These are phyloP conservation scores for Sphaerophoria taeniata DNA, from an alignment of 2,888 invertebrate genomes.

Conservation along the genomic window DNA sequence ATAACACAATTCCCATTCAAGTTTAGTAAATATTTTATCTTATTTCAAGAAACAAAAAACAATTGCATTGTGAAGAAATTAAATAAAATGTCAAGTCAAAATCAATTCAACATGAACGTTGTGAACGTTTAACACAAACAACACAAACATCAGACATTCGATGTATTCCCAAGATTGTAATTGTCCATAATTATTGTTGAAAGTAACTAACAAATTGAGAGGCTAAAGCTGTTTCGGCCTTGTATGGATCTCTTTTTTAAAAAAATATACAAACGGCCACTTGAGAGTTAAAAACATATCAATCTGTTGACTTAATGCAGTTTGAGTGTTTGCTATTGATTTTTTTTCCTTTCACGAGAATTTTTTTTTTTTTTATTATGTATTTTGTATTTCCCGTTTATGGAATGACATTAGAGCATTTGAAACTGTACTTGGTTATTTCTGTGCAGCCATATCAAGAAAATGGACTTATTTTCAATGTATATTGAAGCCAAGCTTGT, in stretches of 20 bases:
- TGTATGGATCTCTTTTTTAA: slow-evolving; percentile 59
- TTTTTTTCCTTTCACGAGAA: slow-evolving; percentile 42
- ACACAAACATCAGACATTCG: slow-evolving; percentile 44
- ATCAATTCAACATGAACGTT: neutral
- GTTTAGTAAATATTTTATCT: slow-evolving; percentile 1
- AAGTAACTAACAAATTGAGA: slow-evolving; percentile 66
- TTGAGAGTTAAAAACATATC: slow-evolving; percentile 66
- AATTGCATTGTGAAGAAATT: slow-evolving; percentile 41
- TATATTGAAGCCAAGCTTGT: neutral
- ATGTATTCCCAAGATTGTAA: slow-evolving; percentile 67
- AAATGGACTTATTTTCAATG: neutral
- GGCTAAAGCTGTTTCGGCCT: slow-evolving; percentile 46
- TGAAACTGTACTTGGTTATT: slow-evolving; percentile 48
- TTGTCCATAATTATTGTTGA: slow-evolving; percentile 63
- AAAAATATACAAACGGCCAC: slow-evolving; percentile 36
- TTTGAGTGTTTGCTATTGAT: slow-evolving; percentile 55
- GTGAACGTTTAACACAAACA: slow-evolving; percentile 37
- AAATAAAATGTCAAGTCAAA: slow-evolving; percentile 9
- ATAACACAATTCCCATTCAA: slow-evolving; percentile 4
- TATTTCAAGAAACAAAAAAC: neutral
- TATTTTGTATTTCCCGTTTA: slow-evolving; percentile 46
- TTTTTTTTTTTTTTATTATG: neutral
- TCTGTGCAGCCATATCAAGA: slow-evolving; percentile 25
- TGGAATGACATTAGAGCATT: slow-evolving; percentile 48
- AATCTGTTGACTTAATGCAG: slow-evolving; percentile 55